phyloP scores from a whole-genome alignment of 2,797 vertebrate genomes.

The Sebastes minor region DNA sequence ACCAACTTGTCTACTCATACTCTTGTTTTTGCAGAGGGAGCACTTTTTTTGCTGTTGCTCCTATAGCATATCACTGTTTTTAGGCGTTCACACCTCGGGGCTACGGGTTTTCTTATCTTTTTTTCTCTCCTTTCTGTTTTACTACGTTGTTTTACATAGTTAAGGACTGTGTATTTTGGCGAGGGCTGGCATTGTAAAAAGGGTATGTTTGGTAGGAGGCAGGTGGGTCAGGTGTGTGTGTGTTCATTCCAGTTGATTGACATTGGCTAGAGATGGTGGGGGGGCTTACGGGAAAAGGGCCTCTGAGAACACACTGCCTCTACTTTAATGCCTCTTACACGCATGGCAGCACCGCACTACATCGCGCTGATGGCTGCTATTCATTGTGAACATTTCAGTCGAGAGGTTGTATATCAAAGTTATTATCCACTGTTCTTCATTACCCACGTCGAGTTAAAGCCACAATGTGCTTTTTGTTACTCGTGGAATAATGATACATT shows the following conservation, averaged over 20 bases:
- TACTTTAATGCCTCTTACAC: constrained; percentile 42
- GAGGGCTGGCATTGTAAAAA: constrained; percentile 51
- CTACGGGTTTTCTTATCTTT: constrained; percentile 59
- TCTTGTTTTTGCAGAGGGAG: constrained; percentile 62
- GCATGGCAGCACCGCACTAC: constrained; percentile 35
- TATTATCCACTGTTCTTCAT: constrained; percentile 58
- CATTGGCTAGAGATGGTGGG: constrained; percentile 60
- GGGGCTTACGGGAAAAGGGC: constrained; percentile 71
- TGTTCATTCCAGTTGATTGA: constrained; percentile 68
- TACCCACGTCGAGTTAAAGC: not conserved
- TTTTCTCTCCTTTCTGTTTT: constrained; percentile 49
- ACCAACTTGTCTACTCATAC: constrained; percentile 55
- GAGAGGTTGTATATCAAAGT: constrained; percentile 56
- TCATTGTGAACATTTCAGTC: constrained; percentile 32
- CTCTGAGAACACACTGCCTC: constrained; percentile 59
- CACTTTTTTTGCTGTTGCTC: constrained; percentile 1
- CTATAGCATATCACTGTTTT: constrained; percentile 49
- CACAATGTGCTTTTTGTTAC: constrained; percentile 48
- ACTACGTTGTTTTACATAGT: constrained; percentile 71
- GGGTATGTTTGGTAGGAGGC: constrained; percentile 60
- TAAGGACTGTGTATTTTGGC: constrained; percentile 72
- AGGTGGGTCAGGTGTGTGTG: constrained; percentile 70
- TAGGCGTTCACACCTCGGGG: constrained; percentile 50
- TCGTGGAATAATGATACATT: constrained; percentile 36
- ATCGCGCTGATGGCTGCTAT: constrained; percentile 28